Percentiles rank a stretch among this genome's conserved stretches.
These are phyloP conservation scores for Drosophila planitibia DNA, from an alignment of 2,888 invertebrate species.

Conservation along the genomic window DNA sequence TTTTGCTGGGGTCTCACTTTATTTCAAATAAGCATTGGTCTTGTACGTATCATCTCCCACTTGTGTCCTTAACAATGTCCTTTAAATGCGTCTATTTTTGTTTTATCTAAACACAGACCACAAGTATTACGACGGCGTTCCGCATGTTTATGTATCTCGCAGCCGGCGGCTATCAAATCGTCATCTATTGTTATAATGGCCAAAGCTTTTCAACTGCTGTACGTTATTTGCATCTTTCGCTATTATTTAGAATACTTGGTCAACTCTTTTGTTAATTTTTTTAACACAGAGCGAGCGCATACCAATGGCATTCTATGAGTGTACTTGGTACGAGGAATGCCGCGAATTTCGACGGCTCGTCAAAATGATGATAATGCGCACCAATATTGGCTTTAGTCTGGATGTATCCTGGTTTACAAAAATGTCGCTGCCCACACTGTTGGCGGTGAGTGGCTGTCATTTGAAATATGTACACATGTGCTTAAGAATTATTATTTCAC, in stretches of 20 bases:
- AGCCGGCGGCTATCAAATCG: constrained; percentile 74
- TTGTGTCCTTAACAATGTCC: neutral
- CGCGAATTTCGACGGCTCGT: constrained; percentile 70
- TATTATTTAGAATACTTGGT: neutral
- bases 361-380: constrained; percentile 81
- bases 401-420: constrained; percentile 81
- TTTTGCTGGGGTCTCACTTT: constrained; percentile 72
- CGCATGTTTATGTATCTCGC: constrained; percentile 79
- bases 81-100: neutral
- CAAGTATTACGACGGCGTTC: constrained; percentile 55
- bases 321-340: constrained; percentile 76
- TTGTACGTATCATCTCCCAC: constrained; percentile 58
- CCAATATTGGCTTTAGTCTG: constrained; percentile 64
- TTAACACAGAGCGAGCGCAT: constrained; percentile 68
- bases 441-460: constrained; percentile 68
- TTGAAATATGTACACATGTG: neutral
- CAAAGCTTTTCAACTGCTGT: constrained; percentile 71
- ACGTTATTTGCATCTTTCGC: constrained; percentile 18
- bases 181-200: constrained; percentile 81
- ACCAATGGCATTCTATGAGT: constrained; percentile 72
- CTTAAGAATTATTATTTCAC: neutral
- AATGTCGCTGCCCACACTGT: constrained; percentile 79
- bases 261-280: constrained; percentile 4
- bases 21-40: constrained; percentile 73
- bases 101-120: constrained; percentile 44